Conservation (phyloP, 2,113 vertebrate genomes). For the Melanerpes formicivorus region DNA sequence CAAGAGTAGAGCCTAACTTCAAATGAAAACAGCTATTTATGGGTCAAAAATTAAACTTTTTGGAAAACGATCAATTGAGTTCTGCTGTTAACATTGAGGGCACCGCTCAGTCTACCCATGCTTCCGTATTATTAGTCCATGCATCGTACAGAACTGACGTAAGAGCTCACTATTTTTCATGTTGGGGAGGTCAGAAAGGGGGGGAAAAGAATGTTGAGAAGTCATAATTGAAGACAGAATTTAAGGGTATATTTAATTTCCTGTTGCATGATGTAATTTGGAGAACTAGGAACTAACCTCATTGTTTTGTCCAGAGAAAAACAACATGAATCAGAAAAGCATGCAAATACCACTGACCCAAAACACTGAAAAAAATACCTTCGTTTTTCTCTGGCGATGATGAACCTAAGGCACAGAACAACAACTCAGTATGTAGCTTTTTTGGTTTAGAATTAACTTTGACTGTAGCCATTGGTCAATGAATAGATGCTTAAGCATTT, state of each 20-base stretch:
- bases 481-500: constrained; percentile 40
- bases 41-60: background rate
- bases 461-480: constrained; percentile 75
- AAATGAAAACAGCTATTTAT: background rate
- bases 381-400: constrained; percentile 97
- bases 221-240: constrained; percentile 35
- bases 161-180: background rate
- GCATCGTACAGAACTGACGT: background rate
- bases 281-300: constrained; percentile 60
- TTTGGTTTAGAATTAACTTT: constrained; percentile 51
- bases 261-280: background rate
- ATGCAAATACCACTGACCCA: constrained; percentile 81
- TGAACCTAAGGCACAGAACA: constrained; percentile 92
- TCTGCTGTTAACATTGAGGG: background rate
- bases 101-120: background rate
- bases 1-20: background rate
- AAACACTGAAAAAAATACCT: constrained; percentile 91
- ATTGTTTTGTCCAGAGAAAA: constrained; percentile 68
- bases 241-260: background rate
- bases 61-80: background rate
- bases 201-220: constrained; percentile 61
- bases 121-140: background rate
- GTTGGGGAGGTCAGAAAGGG: background rate
- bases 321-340: constrained; percentile 78
- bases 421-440: constrained; percentile 80